These are phyloP conservation scores for Sebastes jordani DNA, from an alignment of 2,797 vertebrate genomes.

Conservation along the genomic window DNA sequence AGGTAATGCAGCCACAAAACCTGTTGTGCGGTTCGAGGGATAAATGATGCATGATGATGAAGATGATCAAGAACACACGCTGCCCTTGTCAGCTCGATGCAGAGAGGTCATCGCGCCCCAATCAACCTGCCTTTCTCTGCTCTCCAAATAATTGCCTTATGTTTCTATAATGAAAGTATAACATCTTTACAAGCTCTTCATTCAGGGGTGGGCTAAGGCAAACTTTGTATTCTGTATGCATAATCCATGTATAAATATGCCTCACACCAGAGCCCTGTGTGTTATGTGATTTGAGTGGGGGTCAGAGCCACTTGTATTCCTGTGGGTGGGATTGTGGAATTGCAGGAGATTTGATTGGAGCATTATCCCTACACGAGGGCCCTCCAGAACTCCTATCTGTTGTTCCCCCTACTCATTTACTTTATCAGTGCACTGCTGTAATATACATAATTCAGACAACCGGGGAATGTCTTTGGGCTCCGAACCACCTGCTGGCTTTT, in stretches of 20 bases:
- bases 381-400: constrained; percentile 80
- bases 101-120: constrained; percentile 49
- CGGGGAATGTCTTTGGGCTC: constrained; percentile 92
- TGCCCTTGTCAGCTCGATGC: constrained; percentile 24
- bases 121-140: constrained; percentile 40
- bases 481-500: constrained; percentile 97
- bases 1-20: neutral
- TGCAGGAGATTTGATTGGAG: constrained; percentile 80
- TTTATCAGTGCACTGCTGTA: constrained; percentile 85
- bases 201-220: constrained; percentile 43
- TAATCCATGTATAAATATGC: constrained; percentile 80
- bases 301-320: constrained; percentile 87
- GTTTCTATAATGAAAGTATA: constrained; percentile 73
- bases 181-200: constrained; percentile 65
- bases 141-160: constrained; percentile 64
- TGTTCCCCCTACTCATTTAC: constrained; percentile 86
- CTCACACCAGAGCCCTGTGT: constrained; percentile 59
- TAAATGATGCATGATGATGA: constrained; percentile 36
- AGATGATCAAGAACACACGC: constrained; percentile 38
- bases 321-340: constrained; percentile 81
- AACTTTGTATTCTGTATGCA: constrained; percentile 72
- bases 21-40: neutral
- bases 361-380: constrained; percentile 75
- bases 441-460: constrained; percentile 97
- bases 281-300: constrained; percentile 77